These are phyloP conservation scores for Sceliomorpha sp. DNA, from an alignment of 2,888 invertebrate genomes.

Conservation along the genomic window DNA sequence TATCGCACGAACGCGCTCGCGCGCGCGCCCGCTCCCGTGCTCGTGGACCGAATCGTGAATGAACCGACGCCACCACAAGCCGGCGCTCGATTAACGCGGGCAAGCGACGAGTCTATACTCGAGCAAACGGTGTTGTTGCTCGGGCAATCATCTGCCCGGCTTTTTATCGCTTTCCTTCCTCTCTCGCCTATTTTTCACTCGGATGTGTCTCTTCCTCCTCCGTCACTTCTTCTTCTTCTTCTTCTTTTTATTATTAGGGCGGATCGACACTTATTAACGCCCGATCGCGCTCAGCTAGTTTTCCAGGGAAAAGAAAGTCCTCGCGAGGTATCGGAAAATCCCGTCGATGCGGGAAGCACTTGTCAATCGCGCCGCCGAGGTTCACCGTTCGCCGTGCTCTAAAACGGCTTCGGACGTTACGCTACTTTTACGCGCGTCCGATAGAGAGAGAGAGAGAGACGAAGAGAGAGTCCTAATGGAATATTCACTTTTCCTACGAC, in stretches of 20 bases:
- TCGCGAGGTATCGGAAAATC: too few relatives aligned
- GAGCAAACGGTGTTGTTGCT: slow-evolving; percentile 22
- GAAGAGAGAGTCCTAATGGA: too few relatives aligned
- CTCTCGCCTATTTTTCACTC: slow-evolving; percentile 30
- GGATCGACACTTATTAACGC: not conserved
- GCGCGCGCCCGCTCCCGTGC: too few relatives aligned
- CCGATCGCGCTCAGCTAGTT: slow-evolving; percentile 18
- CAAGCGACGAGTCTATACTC: not conserved
- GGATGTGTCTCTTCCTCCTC: slow-evolving; percentile 27
- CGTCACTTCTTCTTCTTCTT: slow-evolving; percentile 26
- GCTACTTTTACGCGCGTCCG: too few relatives aligned
- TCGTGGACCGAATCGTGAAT: slow-evolving; percentile 15
- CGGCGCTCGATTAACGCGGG: not conserved
- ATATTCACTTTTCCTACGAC: too few relatives aligned
- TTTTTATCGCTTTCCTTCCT: slow-evolving; percentile 23
- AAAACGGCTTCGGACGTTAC: too few relatives aligned
- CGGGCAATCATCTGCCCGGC: not conserved
- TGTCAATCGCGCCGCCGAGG: too few relatives aligned
- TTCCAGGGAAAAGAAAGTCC: too few relatives aligned
- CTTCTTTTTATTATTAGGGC: not conserved
- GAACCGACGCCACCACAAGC: not conserved
- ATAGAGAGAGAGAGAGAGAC: too few relatives aligned
- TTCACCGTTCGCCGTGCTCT: too few relatives aligned
- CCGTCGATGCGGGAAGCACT: too few relatives aligned
- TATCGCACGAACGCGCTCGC: too few relatives aligned